Conservation (phyloP, 2,797 vertebrate genomes). For the Sciurus vulgaris region DNA sequence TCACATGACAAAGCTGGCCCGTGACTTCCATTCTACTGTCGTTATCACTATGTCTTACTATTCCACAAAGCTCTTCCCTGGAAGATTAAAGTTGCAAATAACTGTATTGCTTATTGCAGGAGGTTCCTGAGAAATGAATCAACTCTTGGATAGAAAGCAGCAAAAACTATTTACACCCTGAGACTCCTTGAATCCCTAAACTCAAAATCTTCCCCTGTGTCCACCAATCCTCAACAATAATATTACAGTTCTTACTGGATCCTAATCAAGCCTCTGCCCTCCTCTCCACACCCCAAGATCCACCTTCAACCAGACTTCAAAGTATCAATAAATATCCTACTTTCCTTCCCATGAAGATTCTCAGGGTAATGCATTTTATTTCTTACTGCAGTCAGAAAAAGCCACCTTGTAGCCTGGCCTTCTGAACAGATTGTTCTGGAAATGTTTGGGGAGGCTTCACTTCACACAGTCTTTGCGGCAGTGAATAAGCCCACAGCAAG, state of each 20-base stretch:
- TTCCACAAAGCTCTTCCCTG: not conserved
- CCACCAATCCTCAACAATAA: not conserved
- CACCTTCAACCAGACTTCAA: not conserved
- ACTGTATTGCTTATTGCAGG: not conserved
- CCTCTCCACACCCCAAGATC: not conserved
- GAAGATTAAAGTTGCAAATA: slow-evolving; percentile 25
- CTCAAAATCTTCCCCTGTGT: not conserved
- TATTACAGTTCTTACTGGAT: not conserved
- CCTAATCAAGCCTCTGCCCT: not conserved
- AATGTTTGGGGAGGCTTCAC: not conserved
- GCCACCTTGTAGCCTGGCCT: not conserved
- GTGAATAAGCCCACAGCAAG: not conserved
- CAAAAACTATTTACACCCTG: not conserved
- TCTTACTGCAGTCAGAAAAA: not conserved
- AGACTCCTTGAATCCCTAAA: not conserved
- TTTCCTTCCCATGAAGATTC: not conserved
- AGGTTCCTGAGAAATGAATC: not conserved
- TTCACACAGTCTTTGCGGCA: not conserved
- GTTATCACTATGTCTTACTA: not conserved
- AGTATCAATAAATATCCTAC: not conserved
- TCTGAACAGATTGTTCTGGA: not conserved
- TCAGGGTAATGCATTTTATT: not conserved
- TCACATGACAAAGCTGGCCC: not conserved
- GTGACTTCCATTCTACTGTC: not conserved
- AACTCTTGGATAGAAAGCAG: not conserved